Conservation (phyloP, 2,797 vertebrate species). For the Clamator glandarius region DNA sequence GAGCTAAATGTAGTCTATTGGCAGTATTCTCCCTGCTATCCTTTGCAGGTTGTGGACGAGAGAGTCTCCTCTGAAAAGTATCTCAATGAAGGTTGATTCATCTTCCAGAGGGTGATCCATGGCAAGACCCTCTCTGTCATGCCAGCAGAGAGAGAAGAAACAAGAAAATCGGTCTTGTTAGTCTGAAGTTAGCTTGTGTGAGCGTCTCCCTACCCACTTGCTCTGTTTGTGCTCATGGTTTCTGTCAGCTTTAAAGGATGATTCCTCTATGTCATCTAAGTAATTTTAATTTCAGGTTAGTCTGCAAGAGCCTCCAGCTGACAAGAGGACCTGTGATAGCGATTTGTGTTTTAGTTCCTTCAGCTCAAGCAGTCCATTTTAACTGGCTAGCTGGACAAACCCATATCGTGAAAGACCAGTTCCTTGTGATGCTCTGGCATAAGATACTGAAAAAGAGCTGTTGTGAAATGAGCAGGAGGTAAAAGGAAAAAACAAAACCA, state of each 20-base stretch:
- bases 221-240: background rate
- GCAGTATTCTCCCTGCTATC: background rate
- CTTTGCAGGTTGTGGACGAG: background rate
- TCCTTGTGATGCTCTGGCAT: background rate
- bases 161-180: background rate
- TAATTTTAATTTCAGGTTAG: background rate
- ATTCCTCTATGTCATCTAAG: background rate
- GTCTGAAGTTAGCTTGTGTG: background rate
- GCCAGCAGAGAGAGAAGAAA: background rate
- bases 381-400: background rate
- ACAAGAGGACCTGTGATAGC: background rate
- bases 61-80: background rate
- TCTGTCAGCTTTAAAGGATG: background rate
- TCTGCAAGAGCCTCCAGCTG: background rate
- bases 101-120: background rate
- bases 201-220: background rate
- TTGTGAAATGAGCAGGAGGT: background rate
- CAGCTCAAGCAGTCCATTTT: background rate
- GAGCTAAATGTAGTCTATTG: background rate
- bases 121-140: background rate
- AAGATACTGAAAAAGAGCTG: constrained; percentile 47
- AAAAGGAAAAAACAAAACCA: constrained; percentile 17
- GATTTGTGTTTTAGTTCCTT: background rate
- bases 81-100: background rate
- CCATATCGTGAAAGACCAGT: background rate